Evolutionary conservation across 2,113 vertebrate species (phyloP).

Genomic region (Cardinalis cardinalis): DNA sequence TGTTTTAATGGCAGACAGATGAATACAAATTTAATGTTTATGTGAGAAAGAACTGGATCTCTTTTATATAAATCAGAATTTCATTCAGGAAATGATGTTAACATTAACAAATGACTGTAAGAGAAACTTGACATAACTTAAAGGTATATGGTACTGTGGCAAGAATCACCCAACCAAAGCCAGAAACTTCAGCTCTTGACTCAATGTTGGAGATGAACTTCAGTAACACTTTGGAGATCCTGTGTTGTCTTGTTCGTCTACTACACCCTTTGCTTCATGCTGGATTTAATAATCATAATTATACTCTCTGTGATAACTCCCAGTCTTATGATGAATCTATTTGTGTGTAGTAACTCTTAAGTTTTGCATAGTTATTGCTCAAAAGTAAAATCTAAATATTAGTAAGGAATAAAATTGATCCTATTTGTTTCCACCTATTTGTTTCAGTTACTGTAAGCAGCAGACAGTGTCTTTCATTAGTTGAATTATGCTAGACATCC

Average conservation of each 20-base stretch:
- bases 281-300: slow-evolving; percentile 19
- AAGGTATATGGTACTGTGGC: neutral
- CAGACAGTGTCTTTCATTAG: neutral
- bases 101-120: too few relatives aligned
- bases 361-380: neutral
- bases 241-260: neutral
- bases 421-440: neutral
- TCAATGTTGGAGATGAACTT: neutral
- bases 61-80: neutral
- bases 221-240: neutral
- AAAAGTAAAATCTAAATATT: slow-evolving; percentile 21
- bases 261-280: neutral
- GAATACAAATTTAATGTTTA: neutral
- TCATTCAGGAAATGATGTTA: neutral
- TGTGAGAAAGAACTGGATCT: neutral
- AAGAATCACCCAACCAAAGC: neutral
- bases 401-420: neutral
- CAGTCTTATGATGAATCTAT: neutral
- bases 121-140: neutral
- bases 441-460: neutral
- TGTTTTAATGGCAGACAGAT: neutral
- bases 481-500: neutral
- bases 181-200: neutral
- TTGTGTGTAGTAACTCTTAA: neutral
- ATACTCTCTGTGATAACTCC: neutral